phyloP scores from a whole-genome alignment of 2,797 vertebrate species.

The Myotis pilosus region DNA sequence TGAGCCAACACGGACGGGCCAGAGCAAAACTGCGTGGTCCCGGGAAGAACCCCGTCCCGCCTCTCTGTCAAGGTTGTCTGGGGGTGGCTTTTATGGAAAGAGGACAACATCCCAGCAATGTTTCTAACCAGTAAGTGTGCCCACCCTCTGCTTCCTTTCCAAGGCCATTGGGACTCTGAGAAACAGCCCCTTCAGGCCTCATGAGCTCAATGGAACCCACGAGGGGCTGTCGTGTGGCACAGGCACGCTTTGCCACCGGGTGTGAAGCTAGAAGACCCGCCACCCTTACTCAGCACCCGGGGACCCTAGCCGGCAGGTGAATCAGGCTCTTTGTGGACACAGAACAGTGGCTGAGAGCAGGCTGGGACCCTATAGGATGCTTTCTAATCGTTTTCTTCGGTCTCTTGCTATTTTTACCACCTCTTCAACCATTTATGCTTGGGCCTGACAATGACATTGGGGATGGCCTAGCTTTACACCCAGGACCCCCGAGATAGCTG shows the following conservation, averaged over 20 bases:
- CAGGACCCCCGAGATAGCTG: neutral
- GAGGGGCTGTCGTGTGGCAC: neutral
- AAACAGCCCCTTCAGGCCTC: neutral
- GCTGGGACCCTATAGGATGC: rapidly evolving
- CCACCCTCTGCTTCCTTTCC: neutral
- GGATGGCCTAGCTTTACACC: neutral
- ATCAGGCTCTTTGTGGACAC: rapidly evolving
- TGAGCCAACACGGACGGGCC: neutral
- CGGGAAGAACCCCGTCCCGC: neutral
- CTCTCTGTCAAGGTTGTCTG: neutral
- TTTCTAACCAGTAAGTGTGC: neutral
- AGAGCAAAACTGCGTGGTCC: neutral
- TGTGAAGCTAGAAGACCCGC: neutral
- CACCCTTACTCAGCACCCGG: neutral
- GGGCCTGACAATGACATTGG: neutral
- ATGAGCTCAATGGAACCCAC: rapidly evolving
- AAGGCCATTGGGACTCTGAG: neutral
- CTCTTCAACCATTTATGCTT: neutral
- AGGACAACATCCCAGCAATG: neutral
- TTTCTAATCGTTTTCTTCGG: neutral
- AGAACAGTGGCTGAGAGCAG: neutral
- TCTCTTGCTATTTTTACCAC: neutral
- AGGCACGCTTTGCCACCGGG: neutral
- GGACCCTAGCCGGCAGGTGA: neutral
- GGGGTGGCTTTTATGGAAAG: neutral